Base-by-base conservation (phyloP, 2,888 invertebrate species). In the Balanococcus diminutus region DNA sequence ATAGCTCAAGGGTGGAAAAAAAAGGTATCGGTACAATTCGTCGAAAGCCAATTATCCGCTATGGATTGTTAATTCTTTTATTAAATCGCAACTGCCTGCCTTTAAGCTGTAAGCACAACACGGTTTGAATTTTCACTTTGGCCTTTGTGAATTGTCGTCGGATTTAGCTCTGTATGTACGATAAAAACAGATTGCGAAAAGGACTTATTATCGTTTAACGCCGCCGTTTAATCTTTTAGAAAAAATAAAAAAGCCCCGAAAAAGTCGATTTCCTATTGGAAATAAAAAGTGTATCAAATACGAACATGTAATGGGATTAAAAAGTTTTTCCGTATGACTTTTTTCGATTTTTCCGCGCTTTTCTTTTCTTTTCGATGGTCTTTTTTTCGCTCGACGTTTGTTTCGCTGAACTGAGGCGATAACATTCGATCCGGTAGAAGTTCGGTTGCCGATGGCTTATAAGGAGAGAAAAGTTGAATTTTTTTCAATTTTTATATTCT, bases 41-140 rank as follows among this genome's bases (percentile, higher is more conserved):
- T 36, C 75, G 75, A 75, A 75, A 75, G 75, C 75, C 75, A 75
- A 75, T 75, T 75, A 75, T 75, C 75, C 75, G 75, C 75, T 75
- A 75, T 75, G 75, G 75, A 75, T 75, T 75, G 75, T 75, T 75
- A 75, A 75, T 75, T 75, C 75, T 75, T 75, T 75, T 75, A 75
- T 75, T 75, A 75, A 75, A 75, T 75, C 32, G 75, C 6, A 75
- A 75, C 75, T 32, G 75, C 67, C 28, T 31, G 25, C 75, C n/a
- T 75, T 75, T 75, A 75, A 75, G 75, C 75, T 32, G 32, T 32
- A 32, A 75, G 75, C 75, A 75, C 75, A 32, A 75, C 75, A 67
- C 67, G 31, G 67, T 67, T 67, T 28, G 75, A 75, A 75, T 75
- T 75, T 75, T 75, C 75, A 75, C 75, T 75, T 75, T 75, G 75